phyloP scores from a whole-genome alignment of 2,113 vertebrate species.

The Rallus limicola region DNA sequence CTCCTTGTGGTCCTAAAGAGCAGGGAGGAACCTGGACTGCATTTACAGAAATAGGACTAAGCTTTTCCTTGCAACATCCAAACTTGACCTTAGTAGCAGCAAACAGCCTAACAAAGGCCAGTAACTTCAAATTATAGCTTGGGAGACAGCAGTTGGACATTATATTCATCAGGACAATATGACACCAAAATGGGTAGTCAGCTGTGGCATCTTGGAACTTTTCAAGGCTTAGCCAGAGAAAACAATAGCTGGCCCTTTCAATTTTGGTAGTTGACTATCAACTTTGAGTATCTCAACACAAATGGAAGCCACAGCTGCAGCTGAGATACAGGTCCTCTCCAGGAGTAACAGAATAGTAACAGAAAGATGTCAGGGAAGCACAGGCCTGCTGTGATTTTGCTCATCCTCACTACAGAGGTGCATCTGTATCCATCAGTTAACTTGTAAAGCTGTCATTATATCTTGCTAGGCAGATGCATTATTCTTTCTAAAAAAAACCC shows the following conservation, averaged over 20 bases:
- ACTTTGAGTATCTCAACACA: background rate
- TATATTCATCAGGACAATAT: background rate
- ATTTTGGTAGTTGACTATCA: background rate
- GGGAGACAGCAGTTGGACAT: background rate
- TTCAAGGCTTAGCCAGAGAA: background rate
- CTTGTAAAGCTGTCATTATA: background rate
- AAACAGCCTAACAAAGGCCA: background rate
- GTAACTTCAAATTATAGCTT: background rate
- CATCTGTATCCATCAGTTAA: background rate
- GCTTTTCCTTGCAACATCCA: background rate
- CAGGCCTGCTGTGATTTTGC: background rate
- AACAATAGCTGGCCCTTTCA: background rate
- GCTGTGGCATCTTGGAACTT: background rate
- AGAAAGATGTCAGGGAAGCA: background rate
- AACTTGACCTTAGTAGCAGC: background rate
- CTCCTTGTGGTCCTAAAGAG: background rate
- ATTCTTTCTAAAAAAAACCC: background rate
- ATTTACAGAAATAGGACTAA: background rate
- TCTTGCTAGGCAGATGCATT: background rate
- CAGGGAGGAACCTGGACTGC: background rate
- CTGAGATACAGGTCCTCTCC: background rate
- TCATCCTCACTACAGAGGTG: accelerated
- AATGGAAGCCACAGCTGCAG: background rate
- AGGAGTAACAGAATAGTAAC: background rate
- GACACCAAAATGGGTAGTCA: background rate